These are phyloP conservation scores for Hemicrepidius hirtus DNA, from an alignment of 2,888 invertebrate species.

Conservation along the genomic window DNA sequence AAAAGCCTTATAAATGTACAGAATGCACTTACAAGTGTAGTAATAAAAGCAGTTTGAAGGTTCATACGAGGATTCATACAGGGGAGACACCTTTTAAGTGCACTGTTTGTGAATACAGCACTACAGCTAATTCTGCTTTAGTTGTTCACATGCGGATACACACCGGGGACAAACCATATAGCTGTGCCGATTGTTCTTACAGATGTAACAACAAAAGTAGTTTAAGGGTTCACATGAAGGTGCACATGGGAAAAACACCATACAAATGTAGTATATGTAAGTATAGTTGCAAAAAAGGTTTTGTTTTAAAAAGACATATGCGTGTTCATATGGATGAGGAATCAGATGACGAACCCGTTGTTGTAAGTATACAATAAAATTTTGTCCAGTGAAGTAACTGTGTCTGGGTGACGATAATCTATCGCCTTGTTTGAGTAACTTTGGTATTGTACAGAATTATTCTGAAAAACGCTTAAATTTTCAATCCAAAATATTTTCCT, in stretches of 20 bases:
- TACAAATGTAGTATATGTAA: conserved; percentile 43
- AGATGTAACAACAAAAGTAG: conserved; percentile 43
- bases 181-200: conserved; percentile 47
- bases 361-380: not conserved
- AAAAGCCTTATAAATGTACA: conserved; percentile 47
- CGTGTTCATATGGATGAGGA: conserved; percentile 25
- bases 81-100: conserved; percentile 48
- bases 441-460: no score
- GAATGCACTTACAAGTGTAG: conserved; percentile 45
- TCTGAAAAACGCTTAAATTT: no score
- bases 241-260: conserved; percentile 44
- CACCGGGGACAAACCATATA: conserved; percentile 48
- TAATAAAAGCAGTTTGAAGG: conserved; percentile 44
- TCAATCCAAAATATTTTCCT: no score
- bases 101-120: conserved; percentile 36
- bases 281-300: conserved; percentile 37
- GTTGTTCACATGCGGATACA: conserved; percentile 45
- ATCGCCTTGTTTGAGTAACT: no score
- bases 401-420: no score
- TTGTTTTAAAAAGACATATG: conserved; percentile 43
- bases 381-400: no score
- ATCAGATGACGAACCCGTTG: not conserved
- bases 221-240: conserved; percentile 47
- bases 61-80: conserved; percentile 43
- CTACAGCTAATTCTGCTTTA: conserved; percentile 42